phyloP scores from a whole-genome alignment of 2,888 invertebrate species.

The Eristalis tenax region DNA sequence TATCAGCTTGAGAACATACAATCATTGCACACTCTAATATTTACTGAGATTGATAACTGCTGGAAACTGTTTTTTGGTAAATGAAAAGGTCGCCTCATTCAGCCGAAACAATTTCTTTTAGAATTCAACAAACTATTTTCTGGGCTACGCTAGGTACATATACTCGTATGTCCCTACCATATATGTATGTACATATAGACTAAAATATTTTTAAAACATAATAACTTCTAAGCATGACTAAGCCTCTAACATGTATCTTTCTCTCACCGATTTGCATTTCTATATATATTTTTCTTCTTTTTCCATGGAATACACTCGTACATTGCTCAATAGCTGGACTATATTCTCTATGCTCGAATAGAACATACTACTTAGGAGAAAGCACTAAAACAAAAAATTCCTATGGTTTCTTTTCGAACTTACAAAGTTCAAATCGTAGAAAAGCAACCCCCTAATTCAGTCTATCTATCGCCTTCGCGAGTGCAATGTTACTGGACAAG shows the following conservation, averaged over 20 bases:
- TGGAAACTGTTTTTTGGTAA: too few relatives aligned
- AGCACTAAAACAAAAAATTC: constrained; percentile 72
- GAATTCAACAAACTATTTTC: not conserved
- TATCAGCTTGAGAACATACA: too few relatives aligned
- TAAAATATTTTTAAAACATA: constrained; percentile 30
- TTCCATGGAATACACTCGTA: constrained; percentile 31
- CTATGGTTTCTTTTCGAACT: constrained; percentile 77
- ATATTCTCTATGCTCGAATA: constrained; percentile 61
- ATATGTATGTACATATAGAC: not conserved
- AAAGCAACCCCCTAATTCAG: constrained; percentile 79
- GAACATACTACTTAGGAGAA: constrained; percentile 60
- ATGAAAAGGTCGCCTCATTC: too few relatives aligned
- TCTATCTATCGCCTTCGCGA: constrained; percentile 76
- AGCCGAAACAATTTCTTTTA: too few relatives aligned
- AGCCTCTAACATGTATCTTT: constrained; percentile 21
- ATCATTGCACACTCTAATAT: too few relatives aligned
- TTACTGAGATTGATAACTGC: too few relatives aligned
- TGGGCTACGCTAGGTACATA: not conserved
- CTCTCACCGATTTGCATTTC: constrained; percentile 25
- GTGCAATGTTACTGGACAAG: constrained; percentile 50
- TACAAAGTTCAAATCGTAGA: constrained; percentile 76
- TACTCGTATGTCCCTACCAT: not conserved
- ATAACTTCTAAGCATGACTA: constrained; percentile 40
- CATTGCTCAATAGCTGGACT: constrained; percentile 49
- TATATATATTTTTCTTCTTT: constrained; percentile 19